Evolutionary conservation across 2,888 invertebrate genomes (phyloP).

Genomic region (Cyclophora punctaria): DNA sequence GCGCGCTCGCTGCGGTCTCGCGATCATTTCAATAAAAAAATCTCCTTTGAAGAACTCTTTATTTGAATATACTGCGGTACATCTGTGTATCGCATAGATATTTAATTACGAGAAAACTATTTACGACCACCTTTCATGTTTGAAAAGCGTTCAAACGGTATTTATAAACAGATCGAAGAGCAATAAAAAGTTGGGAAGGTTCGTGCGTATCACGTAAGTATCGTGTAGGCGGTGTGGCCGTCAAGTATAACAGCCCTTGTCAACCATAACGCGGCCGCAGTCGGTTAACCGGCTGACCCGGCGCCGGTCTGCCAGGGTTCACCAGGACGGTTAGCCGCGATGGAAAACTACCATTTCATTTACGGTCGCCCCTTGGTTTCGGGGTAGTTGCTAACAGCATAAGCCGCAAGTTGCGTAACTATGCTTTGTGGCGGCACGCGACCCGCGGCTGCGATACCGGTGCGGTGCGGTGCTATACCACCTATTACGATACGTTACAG

Average conservation of each 20-base stretch:
- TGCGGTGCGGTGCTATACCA: too few species aligned
- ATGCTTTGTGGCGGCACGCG: conserved; percentile 52
- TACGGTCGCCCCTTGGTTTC: conserved; percentile 66
- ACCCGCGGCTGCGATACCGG: conserved; percentile 4
- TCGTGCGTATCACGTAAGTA: conserved; percentile 37
- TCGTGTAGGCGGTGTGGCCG: conserved; percentile 41
- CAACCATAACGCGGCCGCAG: conserved; percentile 69
- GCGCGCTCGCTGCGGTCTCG: conserved; percentile 51
- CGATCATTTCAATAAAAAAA: conserved; percentile 67
- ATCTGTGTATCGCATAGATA: conserved; percentile 23
- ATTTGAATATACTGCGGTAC: conserved; percentile 59
- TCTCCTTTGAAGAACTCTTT: conserved; percentile 68
- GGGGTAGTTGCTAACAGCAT: conserved; percentile 60
- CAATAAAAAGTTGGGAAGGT: conserved; percentile 5
- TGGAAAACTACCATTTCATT: conserved; percentile 73
- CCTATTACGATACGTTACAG: too few species aligned
- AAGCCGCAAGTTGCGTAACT: conserved; percentile 64
- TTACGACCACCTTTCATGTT: conserved; percentile 19
- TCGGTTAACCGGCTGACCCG: conserved; percentile 41
- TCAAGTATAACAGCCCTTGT: conserved; percentile 66
- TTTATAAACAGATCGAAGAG: conserved; percentile 8
- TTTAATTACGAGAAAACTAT: conserved; percentile 22
- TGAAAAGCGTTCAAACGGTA: conserved; percentile 5
- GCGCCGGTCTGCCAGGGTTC: conserved; percentile 33
- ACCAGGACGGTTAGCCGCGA: conserved; percentile 47